A percentile compares a stretch with the other conserved stretches of the same genome.
Evolutionary conservation across 2,888 invertebrate genomes (phyloP).

Genomic region (Drosophila borealis): DNA sequence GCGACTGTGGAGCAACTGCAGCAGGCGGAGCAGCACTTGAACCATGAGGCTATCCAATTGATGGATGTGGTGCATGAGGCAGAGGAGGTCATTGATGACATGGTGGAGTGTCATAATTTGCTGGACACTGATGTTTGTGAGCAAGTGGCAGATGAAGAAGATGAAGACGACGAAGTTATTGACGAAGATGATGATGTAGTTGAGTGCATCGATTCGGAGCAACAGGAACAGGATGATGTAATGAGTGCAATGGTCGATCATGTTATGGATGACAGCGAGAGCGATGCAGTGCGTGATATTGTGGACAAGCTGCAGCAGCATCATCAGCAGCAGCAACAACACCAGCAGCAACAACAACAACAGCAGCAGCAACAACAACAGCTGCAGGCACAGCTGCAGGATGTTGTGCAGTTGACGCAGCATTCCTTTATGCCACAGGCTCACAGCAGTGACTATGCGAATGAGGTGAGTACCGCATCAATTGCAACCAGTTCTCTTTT

Average conservation of each 20-base stretch:
- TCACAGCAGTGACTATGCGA: constrained; percentile 62
- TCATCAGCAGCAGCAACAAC: constrained; percentile 75
- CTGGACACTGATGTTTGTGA: constrained; percentile 49
- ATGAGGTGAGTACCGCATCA: constrained; percentile 61
- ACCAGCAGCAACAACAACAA: constrained; percentile 62
- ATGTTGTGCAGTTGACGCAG: constrained; percentile 64
- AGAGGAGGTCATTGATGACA: constrained; percentile 65
- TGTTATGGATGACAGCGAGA: constrained; percentile 58
- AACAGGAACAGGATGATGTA: constrained; percentile 55
- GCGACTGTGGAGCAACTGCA: constrained; percentile 44
- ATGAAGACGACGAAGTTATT: constrained; percentile 47
- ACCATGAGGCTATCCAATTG: constrained; percentile 63
- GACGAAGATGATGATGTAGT: constrained; percentile 69
- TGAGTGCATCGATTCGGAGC: constrained; percentile 67
- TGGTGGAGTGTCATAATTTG: constrained; percentile 60
- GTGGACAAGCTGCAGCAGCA: constrained; percentile 80
- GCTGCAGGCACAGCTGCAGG: constrained; percentile 58
- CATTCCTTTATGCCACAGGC: constrained; percentile 66
- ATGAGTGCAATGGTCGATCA: constrained; percentile 60
- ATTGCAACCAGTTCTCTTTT: not conserved
- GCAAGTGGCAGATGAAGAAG: constrained; percentile 57
- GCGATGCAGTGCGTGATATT: constrained; percentile 80
- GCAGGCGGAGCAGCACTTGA: constrained; percentile 52
- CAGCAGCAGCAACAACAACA: constrained; percentile 58
- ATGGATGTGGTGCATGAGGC: constrained; percentile 64